These are phyloP conservation scores for Boleophthalmus pectinirostris DNA, from an alignment of 2,113 vertebrate species.

Conservation along the genomic window DNA sequence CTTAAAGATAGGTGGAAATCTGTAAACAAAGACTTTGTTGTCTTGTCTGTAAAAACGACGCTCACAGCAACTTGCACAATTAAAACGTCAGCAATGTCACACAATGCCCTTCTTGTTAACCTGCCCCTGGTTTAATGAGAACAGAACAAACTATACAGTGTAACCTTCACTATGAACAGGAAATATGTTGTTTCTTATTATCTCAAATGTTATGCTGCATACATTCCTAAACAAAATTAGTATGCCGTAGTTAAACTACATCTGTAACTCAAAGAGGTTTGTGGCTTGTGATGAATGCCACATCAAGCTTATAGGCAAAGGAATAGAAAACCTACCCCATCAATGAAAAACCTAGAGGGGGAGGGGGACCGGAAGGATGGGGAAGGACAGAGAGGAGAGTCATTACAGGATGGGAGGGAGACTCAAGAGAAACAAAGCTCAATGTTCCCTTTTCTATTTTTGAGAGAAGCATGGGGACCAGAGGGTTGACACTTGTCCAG, in stretches of 20 bases:
- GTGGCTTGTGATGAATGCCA: conserved; percentile 35
- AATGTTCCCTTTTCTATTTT: conserved; percentile 75
- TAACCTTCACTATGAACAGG: conserved; percentile 43
- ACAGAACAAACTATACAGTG: conserved; percentile 24
- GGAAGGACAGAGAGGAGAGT: conserved; percentile 74
- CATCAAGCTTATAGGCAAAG: conserved; percentile 28
- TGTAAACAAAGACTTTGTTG: conserved; percentile 64
- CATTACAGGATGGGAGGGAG: conserved; percentile 62
- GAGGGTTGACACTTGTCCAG: conserved; percentile 45
- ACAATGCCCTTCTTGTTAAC: conserved; percentile 66
- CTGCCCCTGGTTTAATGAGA: conserved; percentile 31
- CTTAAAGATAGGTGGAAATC: conserved; percentile 55
- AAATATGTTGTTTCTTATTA: conserved; percentile 2
- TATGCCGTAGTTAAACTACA: background rate
- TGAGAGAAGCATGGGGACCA: conserved; percentile 56
- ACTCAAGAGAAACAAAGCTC: conserved; percentile 69
- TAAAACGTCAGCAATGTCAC: conserved; percentile 63
- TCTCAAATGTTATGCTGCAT: conserved; percentile 18
- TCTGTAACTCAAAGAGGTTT: background rate
- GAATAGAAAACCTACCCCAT: conserved; percentile 62
- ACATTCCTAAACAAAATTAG: background rate
- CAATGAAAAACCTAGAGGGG: conserved; percentile 67
- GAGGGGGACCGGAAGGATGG: conserved; percentile 70
- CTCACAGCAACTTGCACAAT: conserved; percentile 61
- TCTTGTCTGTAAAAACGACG: conserved; percentile 48